phyloP scores from a whole-genome alignment of 2,113 vertebrate genomes.

The Tinamus guttatus region DNA sequence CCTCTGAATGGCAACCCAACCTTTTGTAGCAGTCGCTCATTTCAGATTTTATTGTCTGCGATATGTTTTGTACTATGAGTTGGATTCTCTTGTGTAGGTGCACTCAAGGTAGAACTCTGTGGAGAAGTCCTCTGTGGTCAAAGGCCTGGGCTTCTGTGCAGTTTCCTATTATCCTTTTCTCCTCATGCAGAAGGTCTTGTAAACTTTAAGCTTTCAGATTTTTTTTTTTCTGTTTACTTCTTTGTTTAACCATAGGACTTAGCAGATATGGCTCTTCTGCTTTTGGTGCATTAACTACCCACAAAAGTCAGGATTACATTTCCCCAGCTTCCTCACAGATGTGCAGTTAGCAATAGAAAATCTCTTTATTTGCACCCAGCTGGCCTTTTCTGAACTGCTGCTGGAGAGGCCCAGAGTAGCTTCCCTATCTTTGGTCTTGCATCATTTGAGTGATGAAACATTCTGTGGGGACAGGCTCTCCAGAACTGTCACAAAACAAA shows the following conservation, averaged over 20 bases:
- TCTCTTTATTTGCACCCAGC: background rate
- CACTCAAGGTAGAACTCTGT: background rate
- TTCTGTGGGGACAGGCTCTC: background rate
- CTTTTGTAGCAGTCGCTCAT: background rate
- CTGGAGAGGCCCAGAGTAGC: background rate
- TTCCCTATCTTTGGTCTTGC: background rate
- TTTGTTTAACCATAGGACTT: background rate
- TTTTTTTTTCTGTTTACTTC: background rate
- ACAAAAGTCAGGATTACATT: background rate
- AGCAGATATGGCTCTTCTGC: background rate
- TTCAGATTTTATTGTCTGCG: background rate
- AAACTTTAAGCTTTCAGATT: background rate
- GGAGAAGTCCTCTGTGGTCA: background rate
- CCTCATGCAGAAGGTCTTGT: background rate
- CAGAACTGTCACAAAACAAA: background rate
- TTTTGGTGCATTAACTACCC: background rate
- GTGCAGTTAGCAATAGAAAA: background rate
- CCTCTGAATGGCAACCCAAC: background rate
- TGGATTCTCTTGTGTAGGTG: background rate
- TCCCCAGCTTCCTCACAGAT: background rate
- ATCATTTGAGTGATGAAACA: background rate
- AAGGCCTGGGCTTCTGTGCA: background rate
- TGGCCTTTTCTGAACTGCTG: background rate
- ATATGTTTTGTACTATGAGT: background rate
- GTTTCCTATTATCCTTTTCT: background rate